phyloP scores from a whole-genome alignment of 2,113 vertebrate genomes.

The Ceratotherium simum region DNA sequence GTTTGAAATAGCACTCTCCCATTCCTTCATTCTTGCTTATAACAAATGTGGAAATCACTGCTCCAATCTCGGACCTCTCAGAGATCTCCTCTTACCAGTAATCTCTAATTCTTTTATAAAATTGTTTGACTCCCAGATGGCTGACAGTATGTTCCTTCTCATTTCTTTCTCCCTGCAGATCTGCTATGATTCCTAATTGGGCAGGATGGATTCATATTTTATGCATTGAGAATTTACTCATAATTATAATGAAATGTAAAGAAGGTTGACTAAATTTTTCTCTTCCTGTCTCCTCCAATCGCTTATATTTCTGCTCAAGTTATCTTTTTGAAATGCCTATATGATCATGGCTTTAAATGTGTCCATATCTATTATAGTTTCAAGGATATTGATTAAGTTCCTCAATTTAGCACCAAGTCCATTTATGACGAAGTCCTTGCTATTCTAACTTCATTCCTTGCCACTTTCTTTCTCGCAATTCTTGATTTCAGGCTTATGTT shows the following conservation, averaged over 20 bases:
- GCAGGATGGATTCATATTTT: background rate
- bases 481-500: background rate
- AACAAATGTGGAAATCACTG: background rate
- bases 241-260: background rate
- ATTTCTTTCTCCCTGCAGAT: background rate
- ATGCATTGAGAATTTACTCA: background rate
- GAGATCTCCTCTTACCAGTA: background rate
- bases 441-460: background rate
- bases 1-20: background rate
- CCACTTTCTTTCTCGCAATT: background rate
- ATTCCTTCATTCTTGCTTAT: background rate
- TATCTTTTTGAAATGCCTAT: background rate
- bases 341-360: background rate
- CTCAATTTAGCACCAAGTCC: background rate
- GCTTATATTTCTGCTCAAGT: background rate
- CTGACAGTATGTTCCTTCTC: background rate
- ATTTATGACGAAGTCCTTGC: background rate
- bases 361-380: background rate
- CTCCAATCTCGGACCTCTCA: background rate
- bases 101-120: conserved; percentile 14
- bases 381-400: background rate
- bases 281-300: background rate
- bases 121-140: background rate
- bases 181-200: background rate
- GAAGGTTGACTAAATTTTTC: background rate